Conservation (phyloP, 2,113 vertebrate genomes). For the Euleptes europaea region DNA sequence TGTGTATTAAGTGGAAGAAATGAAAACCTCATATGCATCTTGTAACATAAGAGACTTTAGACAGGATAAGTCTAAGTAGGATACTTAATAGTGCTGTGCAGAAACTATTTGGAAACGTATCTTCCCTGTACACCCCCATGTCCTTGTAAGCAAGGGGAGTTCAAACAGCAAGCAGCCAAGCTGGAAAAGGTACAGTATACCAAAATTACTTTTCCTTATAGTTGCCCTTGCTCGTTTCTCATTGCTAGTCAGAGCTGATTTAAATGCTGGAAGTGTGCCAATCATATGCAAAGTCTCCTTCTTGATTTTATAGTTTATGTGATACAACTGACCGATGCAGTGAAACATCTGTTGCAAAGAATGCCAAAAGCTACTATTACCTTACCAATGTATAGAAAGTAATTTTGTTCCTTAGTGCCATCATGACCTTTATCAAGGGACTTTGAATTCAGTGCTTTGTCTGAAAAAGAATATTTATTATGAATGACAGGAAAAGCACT, state of each 20-base stretch:
- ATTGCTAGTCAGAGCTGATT: conserved; percentile 62
- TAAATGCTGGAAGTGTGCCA: conserved; percentile 67
- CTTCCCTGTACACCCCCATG: conserved; percentile 38
- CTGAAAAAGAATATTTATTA: conserved; percentile 45
- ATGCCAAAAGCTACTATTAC: conserved; percentile 53
- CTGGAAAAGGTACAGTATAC: conserved; percentile 57
- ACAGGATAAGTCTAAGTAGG: conserved; percentile 44
- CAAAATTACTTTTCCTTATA: conserved; percentile 53
- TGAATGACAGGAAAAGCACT: conserved; percentile 34
- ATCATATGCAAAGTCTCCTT: conserved; percentile 65
- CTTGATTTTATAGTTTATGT: conserved; percentile 67
- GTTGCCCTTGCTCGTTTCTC: conserved; percentile 70
- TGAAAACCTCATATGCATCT: conserved; percentile 46
- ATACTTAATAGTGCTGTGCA: conserved; percentile 31
- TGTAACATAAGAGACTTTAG: conserved; percentile 41
- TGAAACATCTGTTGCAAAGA: conserved; percentile 68
- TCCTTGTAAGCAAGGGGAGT: conserved; percentile 62
- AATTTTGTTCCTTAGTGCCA: conserved; percentile 45
- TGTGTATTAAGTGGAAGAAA: conserved; percentile 47
- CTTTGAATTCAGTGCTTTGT: neutral
- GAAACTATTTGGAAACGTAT: conserved; percentile 52
- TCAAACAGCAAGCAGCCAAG: conserved; percentile 73
- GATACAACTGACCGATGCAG: conserved; percentile 68
- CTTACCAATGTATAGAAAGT: conserved; percentile 36
- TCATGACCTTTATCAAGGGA: neutral